Conservation (phyloP, 2,113 vertebrate species). For the Podarcis cretensis region DNA sequence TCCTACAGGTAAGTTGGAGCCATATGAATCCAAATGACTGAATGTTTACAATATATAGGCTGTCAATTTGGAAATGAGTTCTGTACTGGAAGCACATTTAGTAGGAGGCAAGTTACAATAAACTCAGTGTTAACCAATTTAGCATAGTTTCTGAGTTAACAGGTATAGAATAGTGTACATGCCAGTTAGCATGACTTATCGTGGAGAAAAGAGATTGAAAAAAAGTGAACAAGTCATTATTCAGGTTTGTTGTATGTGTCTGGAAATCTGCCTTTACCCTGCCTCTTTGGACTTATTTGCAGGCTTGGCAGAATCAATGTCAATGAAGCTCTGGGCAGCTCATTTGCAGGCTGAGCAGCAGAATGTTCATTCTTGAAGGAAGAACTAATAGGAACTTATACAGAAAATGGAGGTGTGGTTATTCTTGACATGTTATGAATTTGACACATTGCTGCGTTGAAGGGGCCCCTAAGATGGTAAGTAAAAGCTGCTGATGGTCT, state of each 20-base stretch:
- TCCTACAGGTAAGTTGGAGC: too few species aligned
- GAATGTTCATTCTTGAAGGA: not conserved
- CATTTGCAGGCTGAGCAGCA: not conserved
- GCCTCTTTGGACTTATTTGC: not conserved
- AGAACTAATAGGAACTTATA: not conserved
- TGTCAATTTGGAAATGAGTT: too few species aligned
- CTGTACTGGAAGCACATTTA: not conserved
- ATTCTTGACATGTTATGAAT: not conserved
- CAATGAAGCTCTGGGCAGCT: not conserved
- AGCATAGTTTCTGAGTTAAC: not conserved
- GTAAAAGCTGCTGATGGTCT: not conserved
- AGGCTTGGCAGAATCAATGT: not conserved
- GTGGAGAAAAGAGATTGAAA: not conserved
- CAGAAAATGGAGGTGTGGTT: not conserved
- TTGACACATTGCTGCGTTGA: not conserved
- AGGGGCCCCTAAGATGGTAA: not conserved
- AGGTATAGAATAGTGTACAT: not conserved
- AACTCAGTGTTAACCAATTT: not conserved
- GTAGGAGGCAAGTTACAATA: not conserved
- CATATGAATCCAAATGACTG: too few species aligned
- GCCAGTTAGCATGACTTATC: not conserved
- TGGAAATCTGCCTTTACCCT: not conserved
- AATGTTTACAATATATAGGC: too few species aligned
- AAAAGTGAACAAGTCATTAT: not conserved
- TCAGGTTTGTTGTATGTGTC: not conserved